A percentile compares a stretch with the other conserved stretches of the same genome.
phyloP scores from a whole-genome alignment of 2,113 vertebrate species.

The Rhegmatorhina hoffmannsi region DNA sequence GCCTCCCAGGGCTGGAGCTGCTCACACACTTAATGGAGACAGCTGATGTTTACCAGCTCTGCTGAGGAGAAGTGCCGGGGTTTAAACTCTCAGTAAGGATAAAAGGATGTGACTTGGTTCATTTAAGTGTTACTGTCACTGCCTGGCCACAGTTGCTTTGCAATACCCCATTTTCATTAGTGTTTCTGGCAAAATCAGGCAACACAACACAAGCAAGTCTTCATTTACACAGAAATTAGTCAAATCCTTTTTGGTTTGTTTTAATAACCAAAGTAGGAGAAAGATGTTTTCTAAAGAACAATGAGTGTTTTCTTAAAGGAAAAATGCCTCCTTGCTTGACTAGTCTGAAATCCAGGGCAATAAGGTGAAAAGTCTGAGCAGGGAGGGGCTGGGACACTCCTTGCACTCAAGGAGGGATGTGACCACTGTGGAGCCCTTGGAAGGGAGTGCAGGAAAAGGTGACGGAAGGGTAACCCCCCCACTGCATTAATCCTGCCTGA shows the following conservation, averaged over 20 bases:
- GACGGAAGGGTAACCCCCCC: background rate
- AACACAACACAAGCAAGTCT: fast-evolving
- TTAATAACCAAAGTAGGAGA: background rate
- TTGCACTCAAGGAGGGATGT: background rate
- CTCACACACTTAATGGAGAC: constrained; percentile 55
- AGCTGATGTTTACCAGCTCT: constrained; percentile 20
- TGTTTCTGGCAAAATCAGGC: background rate
- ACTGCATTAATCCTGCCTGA: background rate
- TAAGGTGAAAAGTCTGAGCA: background rate
- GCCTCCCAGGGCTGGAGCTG: constrained; percentile 52
- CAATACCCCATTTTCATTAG: background rate
- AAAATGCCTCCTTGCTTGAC: background rate
- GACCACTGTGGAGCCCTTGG: fast-evolving
- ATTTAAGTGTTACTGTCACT: background rate
- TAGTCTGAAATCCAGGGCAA: background rate
- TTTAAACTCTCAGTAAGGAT: background rate
- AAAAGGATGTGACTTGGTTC: background rate
- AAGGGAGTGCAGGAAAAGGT: background rate
- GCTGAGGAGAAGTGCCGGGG: background rate
- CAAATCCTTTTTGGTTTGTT: background rate
- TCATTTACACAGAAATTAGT: background rate
- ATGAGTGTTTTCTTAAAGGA: background rate
- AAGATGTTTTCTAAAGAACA: background rate
- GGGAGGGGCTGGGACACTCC: background rate
- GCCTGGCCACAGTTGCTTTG: background rate